Evolutionary conservation across 1,140 invertebrate genomes (phyloP), one percentile per base, ranked within the genome.

Genomic region (Pristionchus pacificus): DNA sequence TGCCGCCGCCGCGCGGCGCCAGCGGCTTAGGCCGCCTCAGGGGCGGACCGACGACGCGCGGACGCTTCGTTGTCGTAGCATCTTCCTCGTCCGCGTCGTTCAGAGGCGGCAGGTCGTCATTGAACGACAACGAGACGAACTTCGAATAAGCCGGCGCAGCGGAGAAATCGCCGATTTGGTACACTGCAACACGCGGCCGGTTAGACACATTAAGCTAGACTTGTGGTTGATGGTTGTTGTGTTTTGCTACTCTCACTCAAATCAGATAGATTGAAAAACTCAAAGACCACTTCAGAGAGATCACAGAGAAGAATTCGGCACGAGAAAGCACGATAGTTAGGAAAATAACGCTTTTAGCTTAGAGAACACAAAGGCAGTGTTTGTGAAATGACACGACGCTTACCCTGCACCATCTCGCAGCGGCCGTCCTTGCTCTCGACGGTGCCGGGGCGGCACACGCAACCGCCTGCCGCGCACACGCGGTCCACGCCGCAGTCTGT

Each of bases 41-140:
- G 55, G 77, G 72, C 28, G 82, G 76, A 19, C 79, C 79, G 10
- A 68, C 69, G 25, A 82, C 71, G 27, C 80, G n/a, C 24, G 58
- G 67, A 14, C 67, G 65, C 67, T 25, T 61, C 60, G 60, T 61
- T 13, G 29, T 61, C 24, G 10, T 24, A 14, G 10, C 60, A 30
- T 27, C 60, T 13, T 61, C 6, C 10, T 13, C 60, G 10, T 13
- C 60, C 19, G 6, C 38, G 19, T 49, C n/a, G n/a, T n/a, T n/a
- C n/a, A n/a, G n/a, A n/a, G n/a, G n/a, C n/a, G n/a, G n/a, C n/a
- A n/a, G n/a, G n/a, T n/a, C 38, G 19, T 49, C 38, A 49, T 49
- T 49, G 6, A 49, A 49, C 19, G 19, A 19, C 6, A 49, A 19
- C 6, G 38, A 49, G 38, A 19, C 6, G 38, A 49, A 10, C 38